Conservation (phyloP, 2,797 vertebrate species). For the Alauda arvensis region DNA sequence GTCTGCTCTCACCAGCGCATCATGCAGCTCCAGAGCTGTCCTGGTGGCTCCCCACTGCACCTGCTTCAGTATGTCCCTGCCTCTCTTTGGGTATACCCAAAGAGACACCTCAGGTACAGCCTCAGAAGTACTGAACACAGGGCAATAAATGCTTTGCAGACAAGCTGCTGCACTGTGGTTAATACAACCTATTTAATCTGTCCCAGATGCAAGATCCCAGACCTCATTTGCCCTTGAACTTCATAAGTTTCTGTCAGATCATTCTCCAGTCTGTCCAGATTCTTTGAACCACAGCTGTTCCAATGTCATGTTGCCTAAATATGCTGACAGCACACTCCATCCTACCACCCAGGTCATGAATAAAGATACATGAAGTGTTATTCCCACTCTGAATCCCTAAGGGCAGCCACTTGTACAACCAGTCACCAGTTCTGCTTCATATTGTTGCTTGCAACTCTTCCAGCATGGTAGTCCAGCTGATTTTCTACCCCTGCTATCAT, state of each 20-base stretch:
- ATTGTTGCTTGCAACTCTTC: neutral
- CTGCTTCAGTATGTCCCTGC: neutral
- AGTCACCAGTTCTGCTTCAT: neutral
- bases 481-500: neutral
- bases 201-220: neutral
- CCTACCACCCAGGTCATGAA: neutral
- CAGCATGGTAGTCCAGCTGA: constrained; percentile 2
- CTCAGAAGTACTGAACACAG: neutral
- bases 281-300: neutral
- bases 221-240: neutral
- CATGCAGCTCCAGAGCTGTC: neutral
- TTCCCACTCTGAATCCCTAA: neutral
- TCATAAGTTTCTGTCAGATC: neutral
- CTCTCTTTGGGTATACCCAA: neutral
- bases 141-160: neutral
- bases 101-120: neutral
- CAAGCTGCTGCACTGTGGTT: neutral
- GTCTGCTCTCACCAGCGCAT: neutral
- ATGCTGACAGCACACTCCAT: neutral
- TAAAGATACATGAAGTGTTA: neutral
- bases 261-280: neutral
- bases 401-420: neutral
- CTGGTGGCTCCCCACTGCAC: neutral
- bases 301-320: neutral
- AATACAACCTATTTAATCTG: neutral